Evolutionary conservation across 2,888 invertebrate species (phyloP), one percentile per base, ranked within the genome.

Genomic region (Patella ulyssiponensis): DNA sequence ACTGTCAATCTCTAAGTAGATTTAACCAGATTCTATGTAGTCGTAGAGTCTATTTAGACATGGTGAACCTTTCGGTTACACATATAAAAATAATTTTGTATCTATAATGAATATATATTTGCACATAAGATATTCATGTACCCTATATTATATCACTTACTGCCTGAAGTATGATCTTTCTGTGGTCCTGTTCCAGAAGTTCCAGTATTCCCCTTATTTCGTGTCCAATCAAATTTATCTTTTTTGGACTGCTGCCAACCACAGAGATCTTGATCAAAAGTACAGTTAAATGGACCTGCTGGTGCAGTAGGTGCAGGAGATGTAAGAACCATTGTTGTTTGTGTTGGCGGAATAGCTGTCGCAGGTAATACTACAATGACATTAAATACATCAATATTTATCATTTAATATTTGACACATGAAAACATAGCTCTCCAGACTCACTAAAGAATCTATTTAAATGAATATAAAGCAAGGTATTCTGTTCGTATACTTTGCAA

Each of bases 161-260:
- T 54, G 73, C 84, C 84, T 33, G 82, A 56, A 1, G 88, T 87
- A 79, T 90, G 90, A 75, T 89, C 90, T 64, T 76, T 77, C 11
- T 78, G 77, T 7, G 90, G 90, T 33, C 90, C 90, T n/a, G 88
- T 89, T 0, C 79, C 80, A 15, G 69, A 2, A 2, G 85, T 78
- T 12, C 71, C 9, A 11, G 87, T 88, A 1, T 74, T 7, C 5
- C 88, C 88, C 17, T 75, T 77, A 53, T 81, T 76, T 27, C 90
- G 81, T 27, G 78, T 81, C 90, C 90, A 91, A 76, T 88, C 86
- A 83, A 88, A 88, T 15, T 83, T 76, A 69, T 85, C 88, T 2
- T 77, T 79, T 20, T 72, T 81, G 70, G 83, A 82, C 77, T 87
- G 85, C 11, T 58, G 83, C 87, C 88, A 89, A 20, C 88, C 88